Percentiles rank a stretch among this genome's conserved stretches.
These are phyloP conservation scores for Mastacembelus armatus DNA, from an alignment of 2,797 vertebrate genomes.

Conservation along the genomic window DNA sequence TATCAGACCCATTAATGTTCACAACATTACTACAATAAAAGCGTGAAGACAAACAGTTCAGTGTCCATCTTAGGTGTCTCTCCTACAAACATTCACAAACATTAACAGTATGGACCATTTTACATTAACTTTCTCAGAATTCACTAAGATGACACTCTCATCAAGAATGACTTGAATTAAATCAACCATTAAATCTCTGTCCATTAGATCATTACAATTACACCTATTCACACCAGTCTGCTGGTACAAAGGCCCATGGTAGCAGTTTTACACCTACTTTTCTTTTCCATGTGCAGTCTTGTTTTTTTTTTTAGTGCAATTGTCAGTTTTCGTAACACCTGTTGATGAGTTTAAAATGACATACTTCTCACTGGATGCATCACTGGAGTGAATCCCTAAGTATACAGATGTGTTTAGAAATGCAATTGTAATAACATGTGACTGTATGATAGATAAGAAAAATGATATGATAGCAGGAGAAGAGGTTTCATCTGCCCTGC, in stretches of 20 bases:
- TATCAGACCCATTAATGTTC: constrained; percentile 5
- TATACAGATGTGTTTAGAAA: neutral
- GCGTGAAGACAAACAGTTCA: constrained; percentile 17
- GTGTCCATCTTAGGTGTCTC: neutral
- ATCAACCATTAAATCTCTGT: neutral
- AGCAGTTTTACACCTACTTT: neutral
- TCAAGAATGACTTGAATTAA: neutral
- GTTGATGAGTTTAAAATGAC: neutral
- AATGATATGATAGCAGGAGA: neutral
- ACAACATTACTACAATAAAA: neutral
- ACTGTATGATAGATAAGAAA: neutral
- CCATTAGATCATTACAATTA: neutral
- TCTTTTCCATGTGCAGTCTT: no score
- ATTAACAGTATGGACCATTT: constrained; percentile 49
- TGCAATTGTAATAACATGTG: constrained; percentile 1
- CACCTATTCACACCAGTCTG: neutral
- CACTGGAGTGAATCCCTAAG: neutral
- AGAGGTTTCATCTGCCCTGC: constrained; percentile 2
- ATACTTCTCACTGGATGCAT: neutral
- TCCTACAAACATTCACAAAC: constrained; percentile 27
- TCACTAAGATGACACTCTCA: constrained; percentile 1
- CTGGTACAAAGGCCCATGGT: neutral
- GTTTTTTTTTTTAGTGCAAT: neutral
- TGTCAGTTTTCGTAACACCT: neutral
- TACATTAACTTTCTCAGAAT: constrained; percentile 42